phyloP scores from a whole-genome alignment of 1,140 invertebrate species.

The Hestina assimilis region DNA sequence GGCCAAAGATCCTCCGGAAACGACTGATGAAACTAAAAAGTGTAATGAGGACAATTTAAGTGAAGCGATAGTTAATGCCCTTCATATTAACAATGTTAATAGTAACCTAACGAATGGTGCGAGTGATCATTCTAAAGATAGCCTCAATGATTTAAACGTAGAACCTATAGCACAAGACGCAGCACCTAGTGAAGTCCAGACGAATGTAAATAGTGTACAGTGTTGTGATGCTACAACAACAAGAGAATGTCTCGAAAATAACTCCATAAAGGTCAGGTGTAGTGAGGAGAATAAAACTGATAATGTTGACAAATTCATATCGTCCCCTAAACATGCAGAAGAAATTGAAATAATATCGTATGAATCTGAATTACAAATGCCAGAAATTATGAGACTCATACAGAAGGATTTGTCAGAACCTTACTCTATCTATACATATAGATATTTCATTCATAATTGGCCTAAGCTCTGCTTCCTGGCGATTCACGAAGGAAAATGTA shows the following conservation, averaged over 20 bases:
- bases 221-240: slow-evolving; percentile 44
- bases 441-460: slow-evolving; percentile 99
- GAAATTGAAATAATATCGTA: slow-evolving; percentile 74
- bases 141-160: slow-evolving; percentile 35
- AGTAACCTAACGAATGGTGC: slow-evolving; percentile 71
- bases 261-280: slow-evolving; percentile 25
- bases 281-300: slow-evolving; percentile 21
- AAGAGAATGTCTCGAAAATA: slow-evolving; percentile 30
- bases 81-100: slow-evolving; percentile 67
- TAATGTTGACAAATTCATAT: slow-evolving; percentile 28
- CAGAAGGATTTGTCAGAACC: slow-evolving; percentile 99
- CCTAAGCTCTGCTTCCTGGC: slow-evolving; percentile 98
- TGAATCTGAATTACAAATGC: slow-evolving; percentile 77
- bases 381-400: slow-evolving; percentile 96
- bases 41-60: slow-evolving; percentile 59
- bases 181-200: slow-evolving; percentile 39
- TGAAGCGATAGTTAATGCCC: slow-evolving; percentile 62
- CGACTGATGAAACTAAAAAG: slow-evolving; percentile 56
- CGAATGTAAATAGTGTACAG: slow-evolving; percentile 72
- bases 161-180: slow-evolving; percentile 42
- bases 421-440: slow-evolving; percentile 99
- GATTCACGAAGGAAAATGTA: slow-evolving; percentile 90
- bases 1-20: slow-evolving; percentile 70
- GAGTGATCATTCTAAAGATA: slow-evolving; percentile 59
- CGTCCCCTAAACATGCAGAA: slow-evolving; percentile 34